Percentiles rank a stretch among this genome's conserved stretches.
These are phyloP conservation scores for Apistogramma diplotaenia DNA, from an alignment of 2,113 vertebrate species.

Conservation along the genomic window DNA sequence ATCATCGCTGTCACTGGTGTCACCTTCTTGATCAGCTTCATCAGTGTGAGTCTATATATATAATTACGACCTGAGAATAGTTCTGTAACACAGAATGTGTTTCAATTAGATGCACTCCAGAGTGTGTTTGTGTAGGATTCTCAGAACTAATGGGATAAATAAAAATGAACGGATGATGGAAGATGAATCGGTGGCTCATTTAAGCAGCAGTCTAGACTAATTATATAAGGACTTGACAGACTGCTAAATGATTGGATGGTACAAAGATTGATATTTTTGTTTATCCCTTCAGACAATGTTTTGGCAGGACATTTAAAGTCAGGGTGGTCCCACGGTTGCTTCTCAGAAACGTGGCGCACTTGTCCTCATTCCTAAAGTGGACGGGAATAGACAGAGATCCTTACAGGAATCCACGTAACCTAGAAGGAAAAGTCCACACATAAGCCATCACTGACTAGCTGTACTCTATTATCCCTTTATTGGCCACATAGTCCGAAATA, in stretches of 20 bases:
- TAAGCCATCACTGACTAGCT: not conserved
- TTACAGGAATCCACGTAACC: not conserved
- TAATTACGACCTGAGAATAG: conserved; percentile 17
- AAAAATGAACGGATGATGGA: conserved; percentile 37
- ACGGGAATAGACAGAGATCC: not conserved
- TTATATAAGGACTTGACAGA: conserved; percentile 22
- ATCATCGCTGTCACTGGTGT: not conserved
- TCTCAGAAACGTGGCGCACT: not conserved
- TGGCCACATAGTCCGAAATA: not conserved
- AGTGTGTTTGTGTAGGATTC: conserved; percentile 47
- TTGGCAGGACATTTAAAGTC: conserved; percentile 4
- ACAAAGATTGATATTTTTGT: conserved; percentile 31
- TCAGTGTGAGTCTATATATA: conserved; percentile 50
- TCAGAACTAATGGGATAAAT: conserved; percentile 50
- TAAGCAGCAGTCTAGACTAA: conserved; percentile 30
- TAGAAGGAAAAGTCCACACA: not conserved
- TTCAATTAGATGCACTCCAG: conserved; percentile 56
- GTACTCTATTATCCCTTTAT: not conserved
- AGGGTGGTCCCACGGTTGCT: conserved; percentile 6
- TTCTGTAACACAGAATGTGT: conserved; percentile 34
- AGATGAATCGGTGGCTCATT: conserved; percentile 23
- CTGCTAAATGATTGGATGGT: conserved; percentile 8
- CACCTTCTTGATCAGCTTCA: conserved; percentile 14
- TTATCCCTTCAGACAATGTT: conserved; percentile 1
- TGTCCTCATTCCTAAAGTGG: not conserved